Evolutionary conservation across 2,113 vertebrate species (phyloP), one percentile per base, ranked within the genome.

Genomic region (Naja naja): DNA sequence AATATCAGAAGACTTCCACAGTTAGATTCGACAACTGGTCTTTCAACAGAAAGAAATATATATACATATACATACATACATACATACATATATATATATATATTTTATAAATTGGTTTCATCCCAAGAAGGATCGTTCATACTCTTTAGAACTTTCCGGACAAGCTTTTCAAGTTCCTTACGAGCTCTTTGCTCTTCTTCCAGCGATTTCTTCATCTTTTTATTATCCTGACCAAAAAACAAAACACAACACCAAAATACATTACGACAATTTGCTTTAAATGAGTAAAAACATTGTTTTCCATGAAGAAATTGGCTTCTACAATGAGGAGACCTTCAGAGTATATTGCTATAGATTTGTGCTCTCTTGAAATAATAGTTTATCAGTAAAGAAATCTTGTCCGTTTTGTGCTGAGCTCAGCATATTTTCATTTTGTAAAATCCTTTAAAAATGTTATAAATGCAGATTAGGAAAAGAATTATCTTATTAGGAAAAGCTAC

Each of bases 91-190:
- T 47, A 9, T 47, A 47, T 47, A 6, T 47, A 47, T 47, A 6
- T 47, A 7, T 47, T 47, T 47, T 98, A 99, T 93, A 99, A 98
- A 95, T 99, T 99, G 91, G 99, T 99, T 97, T 99, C 99, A 88
- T 99, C 99, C 99, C 99, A 99, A 11, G 99, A 98, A 10, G 98
- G 98, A 96, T 99, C 99, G 16, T 99, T 99, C 97, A 99, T 98
- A 96, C 97, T 99, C 98, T 99, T 99, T 90, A 99, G 95, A 94
- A 99, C 98, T 94, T 98, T 99, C 96, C 98, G 97, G 96, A 99
- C 98, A 94, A 99, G 98, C 95, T 99, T 99, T 92, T 99, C 99
- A 92, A 99, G 97, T 95, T 99, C 99, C 96, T 98, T 99, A 92
- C 99, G 98, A 47, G 99, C 99, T 96, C 98, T 98, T 96, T 99